Evolutionary conservation across 2,113 vertebrate genomes (phyloP), one percentile per base, ranked within the genome.

Genomic region (Gymnorhina tibicen): DNA sequence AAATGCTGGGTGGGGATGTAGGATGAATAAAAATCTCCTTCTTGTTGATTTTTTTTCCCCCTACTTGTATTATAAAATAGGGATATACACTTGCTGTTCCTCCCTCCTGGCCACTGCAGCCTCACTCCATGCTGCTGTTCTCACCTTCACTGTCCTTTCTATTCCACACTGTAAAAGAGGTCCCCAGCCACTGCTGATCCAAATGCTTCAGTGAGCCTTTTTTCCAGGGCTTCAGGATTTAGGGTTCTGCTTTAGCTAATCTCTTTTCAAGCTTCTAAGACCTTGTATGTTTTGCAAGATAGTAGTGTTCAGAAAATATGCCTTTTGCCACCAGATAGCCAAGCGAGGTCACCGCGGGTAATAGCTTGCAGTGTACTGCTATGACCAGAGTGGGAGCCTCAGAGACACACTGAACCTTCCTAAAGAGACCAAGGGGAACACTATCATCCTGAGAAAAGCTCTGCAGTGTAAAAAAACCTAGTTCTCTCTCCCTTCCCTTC

Each of bases 211-310:
- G 23, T 67, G 39, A 95, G 86, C 56, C 52, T 82, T 95, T 89
- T 93, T 92, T 82, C 56, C 53, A 84, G 44, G 50, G 75, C 68
- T 86, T 74, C 56, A 41, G 93, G 96, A 94, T 95, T 96, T 95
- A 84, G 85, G 76, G 80, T 92, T 91, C 66, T 94, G 91, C 85
- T 92, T 95, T 70, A 87, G 88, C 76, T 97, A 95, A 97, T 97
- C 96, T 95, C 76, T 92, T 95, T 92, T 80, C 80, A 92, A 89
- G 96, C 93, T 70, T 84, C 60, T 97, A 94, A 97, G 73, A 91
- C 86, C 92, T 85, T 72, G 69, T 46, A 66, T 92, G 92, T 93
- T 96, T 96, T 94, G 60, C 75, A 81, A 96, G 92, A 97, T 93
- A 96, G 79, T 82, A 80, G 14, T 81, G 67, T 90, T 91, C 75